Percentiles rank a stretch among this genome's conserved stretches.
phyloP scores from a whole-genome alignment of 1,140 invertebrate species.

The Drosophila subobscura region DNA sequence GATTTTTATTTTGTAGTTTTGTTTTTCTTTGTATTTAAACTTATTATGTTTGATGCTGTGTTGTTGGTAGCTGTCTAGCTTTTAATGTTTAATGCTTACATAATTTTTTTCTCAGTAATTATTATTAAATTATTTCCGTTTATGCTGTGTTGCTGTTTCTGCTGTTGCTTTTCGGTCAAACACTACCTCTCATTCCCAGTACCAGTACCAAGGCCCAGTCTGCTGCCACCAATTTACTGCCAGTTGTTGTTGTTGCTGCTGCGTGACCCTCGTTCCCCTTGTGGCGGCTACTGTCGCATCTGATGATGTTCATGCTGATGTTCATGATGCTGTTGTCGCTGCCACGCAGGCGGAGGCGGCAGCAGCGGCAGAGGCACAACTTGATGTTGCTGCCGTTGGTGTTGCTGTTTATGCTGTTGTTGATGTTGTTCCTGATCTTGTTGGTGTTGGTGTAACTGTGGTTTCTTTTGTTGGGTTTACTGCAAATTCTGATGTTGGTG shows the following conservation, averaged over 20 bases:
- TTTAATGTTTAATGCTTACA: conserved; percentile 81
- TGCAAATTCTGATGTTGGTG: conserved; percentile 19
- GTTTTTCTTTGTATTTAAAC: conserved; percentile 77
- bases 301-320: conserved; percentile 19
- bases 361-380: conserved; percentile 22
- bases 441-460: conserved; percentile 14
- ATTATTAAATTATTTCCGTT: conserved; percentile 79
- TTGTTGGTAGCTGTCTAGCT: conserved; percentile 78
- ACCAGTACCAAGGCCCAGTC: too few relatives aligned
- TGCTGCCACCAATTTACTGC: conserved; percentile 51
- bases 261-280: conserved; percentile 24
- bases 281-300: conserved; percentile 23
- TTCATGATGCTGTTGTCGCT: conserved; percentile 26
- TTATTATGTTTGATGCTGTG: conserved; percentile 79
- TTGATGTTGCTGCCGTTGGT: conserved; percentile 24
- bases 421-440: conserved; percentile 23
- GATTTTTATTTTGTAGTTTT: conserved; percentile 79
- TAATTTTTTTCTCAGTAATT: conserved; percentile 77
- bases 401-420: conserved; percentile 19
- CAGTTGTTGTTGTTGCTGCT: conserved; percentile 54
- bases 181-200: conserved; percentile 37
- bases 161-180: conserved; percentile 45
- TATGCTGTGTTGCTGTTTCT: conserved; percentile 60
- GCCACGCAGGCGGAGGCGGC: conserved; percentile 21
- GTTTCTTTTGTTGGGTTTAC: conserved; percentile 12